Conservation (phyloP, 23 tunicate species). For the Phallusia fumigata region DNA sequence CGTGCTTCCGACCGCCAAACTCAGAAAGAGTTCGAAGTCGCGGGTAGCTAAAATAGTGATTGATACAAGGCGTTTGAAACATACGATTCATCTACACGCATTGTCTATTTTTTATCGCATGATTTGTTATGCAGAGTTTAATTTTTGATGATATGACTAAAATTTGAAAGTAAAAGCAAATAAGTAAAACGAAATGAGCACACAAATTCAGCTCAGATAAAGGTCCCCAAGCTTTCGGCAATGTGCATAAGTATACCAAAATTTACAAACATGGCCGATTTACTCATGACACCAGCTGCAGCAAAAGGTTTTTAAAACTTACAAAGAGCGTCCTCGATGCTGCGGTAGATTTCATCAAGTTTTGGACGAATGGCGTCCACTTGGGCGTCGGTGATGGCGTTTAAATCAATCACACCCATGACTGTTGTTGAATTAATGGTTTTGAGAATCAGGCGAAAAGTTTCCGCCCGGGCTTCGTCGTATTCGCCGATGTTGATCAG, state of each 20-base stretch:
- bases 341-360: not conserved
- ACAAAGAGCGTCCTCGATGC: slow-evolving; percentile 7
- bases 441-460: slow-evolving; percentile 10
- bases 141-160: not conserved
- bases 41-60: not conserved
- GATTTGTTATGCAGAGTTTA: too few species aligned
- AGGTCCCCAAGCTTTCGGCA: too few species aligned
- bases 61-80: too few species aligned
- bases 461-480: slow-evolving; percentile 43
- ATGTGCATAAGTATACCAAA: too few species aligned
- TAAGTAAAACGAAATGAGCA: too few species aligned
- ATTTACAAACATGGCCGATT: too few species aligned
- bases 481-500: slow-evolving; percentile 27
- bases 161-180: too few species aligned
- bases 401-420: not conserved
- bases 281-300: too few species aligned
- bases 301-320: not conserved
- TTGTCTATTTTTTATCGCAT: too few species aligned
- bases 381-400: not conserved
- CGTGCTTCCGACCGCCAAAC: slow-evolving; percentile 48
- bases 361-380: not conserved
- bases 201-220: too few species aligned
- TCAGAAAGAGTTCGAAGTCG: slow-evolving; percentile 23
- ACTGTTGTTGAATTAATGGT: not conserved
- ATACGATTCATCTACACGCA: too few species aligned